phyloP scores from a whole-genome alignment of 2,113 vertebrate genomes.

The Saccopteryx leptura region DNA sequence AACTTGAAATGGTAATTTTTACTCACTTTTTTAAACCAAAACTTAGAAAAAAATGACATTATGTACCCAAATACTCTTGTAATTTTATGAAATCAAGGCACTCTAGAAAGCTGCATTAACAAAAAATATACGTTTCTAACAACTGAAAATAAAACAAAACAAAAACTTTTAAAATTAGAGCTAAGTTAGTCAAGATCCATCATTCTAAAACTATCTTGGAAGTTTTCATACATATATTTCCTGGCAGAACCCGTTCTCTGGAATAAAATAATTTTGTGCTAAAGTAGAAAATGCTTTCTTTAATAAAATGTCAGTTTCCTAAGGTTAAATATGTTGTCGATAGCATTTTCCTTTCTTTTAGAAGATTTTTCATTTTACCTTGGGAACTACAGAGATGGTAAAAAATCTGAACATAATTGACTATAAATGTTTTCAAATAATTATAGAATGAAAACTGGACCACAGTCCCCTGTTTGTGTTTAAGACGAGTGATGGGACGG shows the following conservation, averaged over 20 bases:
- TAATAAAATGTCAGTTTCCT: slow-evolving; percentile 62
- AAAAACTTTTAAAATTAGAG: background rate
- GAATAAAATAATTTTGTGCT: slow-evolving; percentile 62
- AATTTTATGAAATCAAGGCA: slow-evolving; percentile 16
- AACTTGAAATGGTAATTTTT: background rate
- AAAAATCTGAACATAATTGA: slow-evolving; percentile 75
- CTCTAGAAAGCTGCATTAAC: background rate
- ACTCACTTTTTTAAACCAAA: background rate
- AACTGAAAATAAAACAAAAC: background rate
- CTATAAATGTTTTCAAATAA: slow-evolving; percentile 75
- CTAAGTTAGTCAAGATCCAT: background rate
- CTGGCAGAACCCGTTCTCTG: background rate
- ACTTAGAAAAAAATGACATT: background rate
- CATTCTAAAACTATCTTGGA: background rate
- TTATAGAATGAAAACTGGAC: slow-evolving; percentile 59
- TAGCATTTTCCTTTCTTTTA: slow-evolving; percentile 36
- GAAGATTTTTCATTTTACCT: slow-evolving; percentile 61
- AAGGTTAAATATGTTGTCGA: slow-evolving; percentile 54
- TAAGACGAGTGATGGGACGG: background rate
- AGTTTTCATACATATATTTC: background rate
- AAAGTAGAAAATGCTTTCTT: slow-evolving; percentile 27
- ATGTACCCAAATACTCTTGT: background rate
- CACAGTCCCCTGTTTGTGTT: slow-evolving; percentile 12
- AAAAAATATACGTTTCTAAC: background rate
- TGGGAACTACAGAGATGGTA: slow-evolving; percentile 65